Conservation (phyloP, 1,140 invertebrate genomes). For the Octopus sinensis region DNA sequence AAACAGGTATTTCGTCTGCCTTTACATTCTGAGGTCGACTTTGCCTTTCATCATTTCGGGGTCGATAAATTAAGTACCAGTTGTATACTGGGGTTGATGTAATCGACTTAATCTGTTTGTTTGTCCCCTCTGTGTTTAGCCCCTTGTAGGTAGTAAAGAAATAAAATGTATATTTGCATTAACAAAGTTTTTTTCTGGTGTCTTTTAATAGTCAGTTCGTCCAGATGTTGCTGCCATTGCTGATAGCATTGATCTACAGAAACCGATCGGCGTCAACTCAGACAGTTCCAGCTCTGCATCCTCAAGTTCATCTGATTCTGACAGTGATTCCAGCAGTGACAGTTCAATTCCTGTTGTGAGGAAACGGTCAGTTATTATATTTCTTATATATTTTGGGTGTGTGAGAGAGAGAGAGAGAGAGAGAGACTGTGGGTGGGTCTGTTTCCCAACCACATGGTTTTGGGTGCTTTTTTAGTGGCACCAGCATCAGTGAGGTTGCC, state of each 20-base stretch:
- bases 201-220: slow-evolving; percentile 64
- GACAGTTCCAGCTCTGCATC: slow-evolving; percentile 90
- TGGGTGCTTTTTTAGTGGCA: too few relatives aligned
- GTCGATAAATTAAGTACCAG: too few relatives aligned
- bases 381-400: not conserved
- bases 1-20: too few relatives aligned
- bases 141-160: too few relatives aligned
- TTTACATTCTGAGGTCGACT: too few relatives aligned
- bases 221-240: slow-evolving; percentile 81
- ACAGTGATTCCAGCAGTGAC: slow-evolving; percentile 33
- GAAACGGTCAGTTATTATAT: slow-evolving; percentile 27
- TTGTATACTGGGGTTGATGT: too few relatives aligned
- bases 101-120: too few relatives aligned
- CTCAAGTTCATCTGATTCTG: slow-evolving; percentile 69
- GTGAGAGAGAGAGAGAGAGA: not conserved
- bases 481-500: too few relatives aligned
- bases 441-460: not conserved
- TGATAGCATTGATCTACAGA: slow-evolving; percentile 79
- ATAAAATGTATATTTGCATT: too few relatives aligned
- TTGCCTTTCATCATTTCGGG: too few relatives aligned
- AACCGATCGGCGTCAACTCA: slow-evolving; percentile 86
- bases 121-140: too few relatives aligned
- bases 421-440: not conserved
- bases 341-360: slow-evolving; percentile 28
- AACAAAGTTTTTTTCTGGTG: not conserved